Conservation (phyloP, 1,140 invertebrate species). For the roundworm (Caenorhabditis elegans) region WBcel235 BX284602.5:4837001-4837500, state of each 20-base stretch:
- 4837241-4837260: slow-evolving; percentile 76
- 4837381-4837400: no score
- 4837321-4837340: slow-evolving; percentile 85
- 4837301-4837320: slow-evolving; percentile 77
- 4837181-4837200: slow-evolving; percentile 81
- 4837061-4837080: slow-evolving; percentile 91
- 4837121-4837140: slow-evolving; percentile 92
- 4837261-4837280: slow-evolving; percentile 91
- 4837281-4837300: slow-evolving; percentile 81
- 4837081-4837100: slow-evolving; percentile 94
- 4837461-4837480: slow-evolving; percentile 89
- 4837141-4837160: slow-evolving; percentile 87
- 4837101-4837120: slow-evolving; percentile 95
- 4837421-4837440: slow-evolving; percentile 95
- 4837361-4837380: not conserved
- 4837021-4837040: slow-evolving; percentile 84
- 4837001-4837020: slow-evolving; percentile 69
- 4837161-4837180: slow-evolving; percentile 85
- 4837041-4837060: slow-evolving; percentile 84
- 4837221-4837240: slow-evolving; percentile 67
- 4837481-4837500: slow-evolving; percentile 46
- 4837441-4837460: slow-evolving; percentile 82
- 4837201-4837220: slow-evolving; percentile 85
- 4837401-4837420: slow-evolving; percentile 96
- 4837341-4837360: slow-evolving; percentile 76